These are phyloP conservation scores for Phengaris alcon DNA, from an alignment of 2,888 invertebrate genomes.

Conservation along the genomic window DNA sequence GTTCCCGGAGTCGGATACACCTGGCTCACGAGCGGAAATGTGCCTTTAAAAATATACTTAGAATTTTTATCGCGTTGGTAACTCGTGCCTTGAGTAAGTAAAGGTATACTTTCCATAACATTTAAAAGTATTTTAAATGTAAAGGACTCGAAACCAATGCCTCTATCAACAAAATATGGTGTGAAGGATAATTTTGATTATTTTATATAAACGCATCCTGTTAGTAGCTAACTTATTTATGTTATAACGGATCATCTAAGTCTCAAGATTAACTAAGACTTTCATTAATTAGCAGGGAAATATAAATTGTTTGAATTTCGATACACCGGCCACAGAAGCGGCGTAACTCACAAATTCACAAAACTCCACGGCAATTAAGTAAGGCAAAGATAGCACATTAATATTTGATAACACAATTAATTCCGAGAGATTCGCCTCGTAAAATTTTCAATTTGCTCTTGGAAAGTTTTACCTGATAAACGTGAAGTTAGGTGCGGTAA, in stretches of 20 bases:
- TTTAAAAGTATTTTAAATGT: too few relatives aligned
- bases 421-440: conserved; percentile 57
- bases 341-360: conserved; percentile 40
- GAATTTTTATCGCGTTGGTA: not conserved
- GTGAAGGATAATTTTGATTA: not conserved
- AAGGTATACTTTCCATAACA: too few relatives aligned
- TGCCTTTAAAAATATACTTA: conserved; percentile 28
- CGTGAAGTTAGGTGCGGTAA: conserved; percentile 61
- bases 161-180: too few relatives aligned
- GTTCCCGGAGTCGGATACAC: conserved; percentile 39
- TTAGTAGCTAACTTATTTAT: not conserved
- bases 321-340: conserved; percentile 31
- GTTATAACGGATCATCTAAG: not conserved
- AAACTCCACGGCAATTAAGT: conserved; percentile 59
- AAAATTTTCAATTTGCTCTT: conserved; percentile 74
- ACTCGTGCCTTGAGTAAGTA: not conserved
- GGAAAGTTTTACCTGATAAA: conserved; percentile 73
- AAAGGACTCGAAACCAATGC: too few relatives aligned
- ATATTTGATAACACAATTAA: conserved; percentile 79
- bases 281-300: conserved; percentile 25
- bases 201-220: not conserved
- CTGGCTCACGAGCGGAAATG: conserved; percentile 36
- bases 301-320: conserved; percentile 22
- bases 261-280: not conserved
- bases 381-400: conserved; percentile 65